These are phyloP conservation scores for Sylvicapra grimmia DNA, from an alignment of 2,113 vertebrate genomes.

Conservation along the genomic window DNA sequence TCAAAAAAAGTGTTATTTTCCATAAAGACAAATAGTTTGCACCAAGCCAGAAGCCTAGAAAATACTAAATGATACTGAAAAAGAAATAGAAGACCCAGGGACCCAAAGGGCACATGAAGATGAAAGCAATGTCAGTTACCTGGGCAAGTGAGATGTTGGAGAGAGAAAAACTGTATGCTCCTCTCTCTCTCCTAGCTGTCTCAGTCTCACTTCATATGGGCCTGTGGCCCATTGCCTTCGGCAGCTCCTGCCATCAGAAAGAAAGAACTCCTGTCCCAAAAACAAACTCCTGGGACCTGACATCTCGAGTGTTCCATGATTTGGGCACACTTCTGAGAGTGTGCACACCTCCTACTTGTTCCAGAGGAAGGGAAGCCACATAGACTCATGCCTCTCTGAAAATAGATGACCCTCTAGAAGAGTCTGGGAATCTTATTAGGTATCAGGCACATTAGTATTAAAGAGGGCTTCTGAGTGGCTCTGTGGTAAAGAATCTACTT, in stretches of 20 bases:
- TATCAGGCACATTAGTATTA: not conserved
- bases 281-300: not conserved
- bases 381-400: not conserved
- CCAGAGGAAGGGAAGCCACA: not conserved
- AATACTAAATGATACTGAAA: not conserved
- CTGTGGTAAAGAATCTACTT: not conserved
- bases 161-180: not conserved
- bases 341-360: not conserved
- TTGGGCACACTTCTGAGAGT: not conserved
- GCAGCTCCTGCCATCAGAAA: not conserved
- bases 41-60: not conserved
- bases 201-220: not conserved
- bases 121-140: not conserved
- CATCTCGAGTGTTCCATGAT: not conserved
- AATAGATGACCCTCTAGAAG: not conserved
- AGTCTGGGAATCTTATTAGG: not conserved
- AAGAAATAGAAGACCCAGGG: not conserved
- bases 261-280: not conserved
- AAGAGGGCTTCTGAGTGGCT: not conserved
- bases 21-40: not conserved
- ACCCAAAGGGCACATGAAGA: not conserved
- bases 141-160: not conserved
- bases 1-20: not conserved
- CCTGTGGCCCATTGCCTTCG: not conserved
- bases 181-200: not conserved